Evolutionary conservation across 2,888 invertebrate genomes (phyloP).

Genomic region (Petrolisthes cinctipes): DNA sequence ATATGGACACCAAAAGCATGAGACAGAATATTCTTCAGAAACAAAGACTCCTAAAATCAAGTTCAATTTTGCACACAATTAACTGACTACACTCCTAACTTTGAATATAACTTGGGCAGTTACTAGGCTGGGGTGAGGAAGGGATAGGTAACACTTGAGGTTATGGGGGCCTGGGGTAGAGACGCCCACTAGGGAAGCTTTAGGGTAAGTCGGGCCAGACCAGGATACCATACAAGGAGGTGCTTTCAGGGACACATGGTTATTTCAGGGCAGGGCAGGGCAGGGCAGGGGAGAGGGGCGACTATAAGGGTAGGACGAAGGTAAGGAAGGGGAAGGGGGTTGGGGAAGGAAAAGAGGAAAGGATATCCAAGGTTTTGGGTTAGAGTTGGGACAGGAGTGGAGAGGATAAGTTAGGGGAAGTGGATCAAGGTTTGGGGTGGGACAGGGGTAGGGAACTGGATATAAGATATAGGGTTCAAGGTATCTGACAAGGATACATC

Average conservation of each 20-base stretch:
- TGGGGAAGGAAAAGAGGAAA: constrained; percentile 3
- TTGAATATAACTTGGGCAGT: constrained; percentile 49
- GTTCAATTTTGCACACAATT: constrained; percentile 62
- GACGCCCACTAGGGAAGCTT: constrained; percentile 43
- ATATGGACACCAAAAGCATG: constrained; percentile 64
- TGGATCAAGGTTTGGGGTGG: not conserved
- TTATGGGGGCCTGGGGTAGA: constrained; percentile 42
- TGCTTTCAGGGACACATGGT: too few species aligned
- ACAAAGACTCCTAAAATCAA: constrained; percentile 58
- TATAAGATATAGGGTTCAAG: not conserved
- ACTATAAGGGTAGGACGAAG: constrained; percentile 9
- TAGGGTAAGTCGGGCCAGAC: constrained; percentile 24
- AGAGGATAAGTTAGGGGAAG: not conserved
- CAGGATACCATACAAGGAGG: too few species aligned
- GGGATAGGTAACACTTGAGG: constrained; percentile 43
- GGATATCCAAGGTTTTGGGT: not conserved
- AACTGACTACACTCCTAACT: constrained; percentile 59
- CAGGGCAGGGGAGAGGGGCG: constrained; percentile 12
- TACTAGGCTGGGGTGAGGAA: constrained; percentile 43
- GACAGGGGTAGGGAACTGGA: not conserved
- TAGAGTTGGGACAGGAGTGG: not conserved
- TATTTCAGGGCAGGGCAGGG: not conserved
- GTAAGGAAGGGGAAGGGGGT: not conserved
- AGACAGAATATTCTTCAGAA: constrained; percentile 60
- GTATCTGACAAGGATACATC: constrained; percentile 53